Evolutionary conservation across 2,113 vertebrate species (phyloP), one percentile per base, ranked within the genome.

Genomic region (Onychorhynchus coronatus): DNA sequence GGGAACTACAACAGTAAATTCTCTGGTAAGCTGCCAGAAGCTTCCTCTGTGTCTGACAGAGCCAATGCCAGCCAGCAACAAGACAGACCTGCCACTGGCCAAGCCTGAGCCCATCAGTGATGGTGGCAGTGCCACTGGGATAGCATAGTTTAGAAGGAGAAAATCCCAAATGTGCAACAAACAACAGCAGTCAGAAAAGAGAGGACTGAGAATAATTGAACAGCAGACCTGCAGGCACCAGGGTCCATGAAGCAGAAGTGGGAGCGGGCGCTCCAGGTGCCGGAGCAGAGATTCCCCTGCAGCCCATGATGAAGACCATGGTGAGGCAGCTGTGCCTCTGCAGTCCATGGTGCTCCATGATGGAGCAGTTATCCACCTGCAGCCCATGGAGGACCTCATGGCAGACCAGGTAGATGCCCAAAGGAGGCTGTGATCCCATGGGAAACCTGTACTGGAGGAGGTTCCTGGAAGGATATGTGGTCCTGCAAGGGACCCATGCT

Each of bases 61-160:
- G 33, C 14, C 61, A 46, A 8, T 22, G 10, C 14, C 33, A 47
- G 5, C 22, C 25, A 30, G 21, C 20, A 49, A 6, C 22, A n/a
- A 21, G 59, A 37, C 5, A 33, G 16, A 55, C 3, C 8, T 10
- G n/a, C 10, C 5, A 5, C 39, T 0, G 0, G 3, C 22, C 19
- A 47, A 33, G 39, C 33, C 33, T 19, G 22, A 65, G 21, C 39
- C 24, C 71, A 17, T 28, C 84, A 21, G 30, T 2, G 21, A 53
- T 6, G 11, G 50, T 8, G 18, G 18, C 23, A 35, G 37, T 22
- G 24, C 8, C 44, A 41, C 12, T 0, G 0, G 7, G 22, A 28
- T 1, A 37, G 10, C 21, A 37, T 7, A 56, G 42, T 18, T 55
- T 18, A 47, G 30, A 23, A 33, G 1, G 15, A 23, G 37, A 72